Conservation (phyloP, 2,113 vertebrate species). For the Strix uralensis region DNA sequence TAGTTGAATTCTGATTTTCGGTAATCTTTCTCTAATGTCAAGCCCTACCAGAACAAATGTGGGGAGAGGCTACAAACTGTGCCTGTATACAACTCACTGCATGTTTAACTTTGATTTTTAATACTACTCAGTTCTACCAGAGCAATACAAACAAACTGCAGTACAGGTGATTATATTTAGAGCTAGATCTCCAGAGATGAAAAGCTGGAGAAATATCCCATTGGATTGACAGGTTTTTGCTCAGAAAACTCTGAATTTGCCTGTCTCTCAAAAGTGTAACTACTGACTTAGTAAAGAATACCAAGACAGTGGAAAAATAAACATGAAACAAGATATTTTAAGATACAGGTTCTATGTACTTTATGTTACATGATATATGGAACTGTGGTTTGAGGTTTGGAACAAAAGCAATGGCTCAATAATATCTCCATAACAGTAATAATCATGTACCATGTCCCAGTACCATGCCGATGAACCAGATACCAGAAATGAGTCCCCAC, state of each 20-base stretch:
- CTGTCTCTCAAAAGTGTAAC: neutral
- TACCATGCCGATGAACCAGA: neutral
- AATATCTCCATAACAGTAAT: neutral
- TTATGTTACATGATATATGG: neutral
- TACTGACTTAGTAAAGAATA: neutral
- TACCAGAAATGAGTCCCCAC: neutral
- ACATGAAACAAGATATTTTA: neutral
- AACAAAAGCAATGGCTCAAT: neutral
- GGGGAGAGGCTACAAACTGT: neutral
- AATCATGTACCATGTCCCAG: neutral
- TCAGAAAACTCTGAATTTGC: neutral
- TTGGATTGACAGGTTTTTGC: neutral
- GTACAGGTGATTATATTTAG: neutral
- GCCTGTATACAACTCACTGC: neutral
- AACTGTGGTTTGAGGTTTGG: neutral
- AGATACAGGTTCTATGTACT: neutral
- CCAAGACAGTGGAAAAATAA: neutral
- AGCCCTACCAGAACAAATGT: neutral
- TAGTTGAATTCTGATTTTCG: neutral
- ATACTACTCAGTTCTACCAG: neutral
- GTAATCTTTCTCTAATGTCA: neutral
- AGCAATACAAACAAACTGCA: neutral
- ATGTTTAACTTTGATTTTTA: neutral
- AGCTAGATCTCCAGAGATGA: neutral
- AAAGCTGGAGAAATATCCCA: neutral